Evolutionary conservation across 2,888 invertebrate species (phyloP), one percentile per base, ranked within the genome.

Genomic region (Stenichneumon culpator): DNA sequence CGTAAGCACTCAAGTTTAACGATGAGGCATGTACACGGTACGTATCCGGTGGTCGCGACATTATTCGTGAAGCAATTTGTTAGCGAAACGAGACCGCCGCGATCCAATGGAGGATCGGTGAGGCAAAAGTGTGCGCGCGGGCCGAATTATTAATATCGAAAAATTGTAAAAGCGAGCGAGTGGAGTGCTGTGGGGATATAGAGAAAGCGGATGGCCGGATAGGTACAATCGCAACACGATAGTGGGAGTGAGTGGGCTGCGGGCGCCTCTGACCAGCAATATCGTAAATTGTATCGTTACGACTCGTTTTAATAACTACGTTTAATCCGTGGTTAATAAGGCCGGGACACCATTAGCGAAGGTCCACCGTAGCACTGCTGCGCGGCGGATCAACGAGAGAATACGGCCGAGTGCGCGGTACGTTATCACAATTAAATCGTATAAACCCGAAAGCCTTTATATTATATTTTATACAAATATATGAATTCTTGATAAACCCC

Each of bases 321-420:
- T 84, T 86, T 86, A 87, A 87, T 86, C 82, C 80, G 81, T 86
- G 84, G 80, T 87, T 86, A 86, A 87, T 86, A 87, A 86, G 86
- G 83, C 86, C 83, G 68, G 80, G 36, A 78, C 39, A 79, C 83
- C 82, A 86, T 86, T 87, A 86, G 80, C 86, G 73, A 81, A 81
- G 79, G 63, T 82, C 44, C 68, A 32, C 57, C 50, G 75, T 36
- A 52, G 65, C 57, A 47, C 9, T 63, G 32, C 52, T 68, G 54
- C 44, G 44, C 39, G 54, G 60, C 44, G 52, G 84, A 79, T 85
- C 82, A 85, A 57, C 82, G 74, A 75, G 75, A 74, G 74, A 82
- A 82, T 82, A 63, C 28, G 25, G 5, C 22, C 3, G 54, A 54
- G 19, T 36, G 74, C n/a, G 22, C 52, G 16, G 50, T 57, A 60